A percentile compares a stretch with the other conserved stretches of the same genome.
Evolutionary conservation across 2,797 vertebrate genomes (phyloP).

Genomic region (Xiphophorus birchmanni): DNA sequence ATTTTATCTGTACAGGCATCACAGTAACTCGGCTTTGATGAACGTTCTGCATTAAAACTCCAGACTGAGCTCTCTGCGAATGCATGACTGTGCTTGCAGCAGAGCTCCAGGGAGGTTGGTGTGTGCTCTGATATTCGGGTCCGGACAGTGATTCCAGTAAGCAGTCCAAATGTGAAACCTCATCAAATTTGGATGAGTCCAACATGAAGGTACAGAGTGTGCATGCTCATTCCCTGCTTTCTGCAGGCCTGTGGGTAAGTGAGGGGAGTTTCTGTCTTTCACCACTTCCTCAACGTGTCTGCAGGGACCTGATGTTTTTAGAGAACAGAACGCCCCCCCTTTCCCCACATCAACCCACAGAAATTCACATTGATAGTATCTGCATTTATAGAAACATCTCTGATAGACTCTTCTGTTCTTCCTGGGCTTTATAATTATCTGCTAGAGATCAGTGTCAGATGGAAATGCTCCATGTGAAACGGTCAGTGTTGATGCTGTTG

Average conservation of each 20-base stretch:
- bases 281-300: constrained; percentile 69
- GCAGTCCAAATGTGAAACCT: not conserved
- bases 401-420: constrained; percentile 53
- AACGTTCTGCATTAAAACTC: constrained; percentile 34
- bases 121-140: not conserved
- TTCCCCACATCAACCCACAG: constrained; percentile 19
- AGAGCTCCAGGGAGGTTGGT: not conserved
- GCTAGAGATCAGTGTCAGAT: constrained; percentile 20
- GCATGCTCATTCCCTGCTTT: constrained; percentile 31
- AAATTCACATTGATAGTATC: constrained; percentile 52
- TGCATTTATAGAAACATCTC: constrained; percentile 46
- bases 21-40: constrained; percentile 46
- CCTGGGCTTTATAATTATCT: constrained; percentile 26
- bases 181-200: constrained; percentile 11
- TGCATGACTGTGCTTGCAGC: constrained; percentile 15
- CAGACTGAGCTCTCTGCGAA: not conserved
- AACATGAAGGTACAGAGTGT: constrained; percentile 13
- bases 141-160: constrained; percentile 7
- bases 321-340: constrained; percentile 4
- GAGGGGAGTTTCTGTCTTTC: constrained; percentile 65
- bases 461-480: constrained; percentile 6
- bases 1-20: constrained; percentile 56
- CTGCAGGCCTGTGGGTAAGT: constrained; percentile 41
- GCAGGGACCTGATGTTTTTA: constrained; percentile 58
- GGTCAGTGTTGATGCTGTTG: constrained; percentile 2